Base-by-base conservation (phyloP, 2,113 vertebrate species). In the Corythornis cristatus region DNA sequence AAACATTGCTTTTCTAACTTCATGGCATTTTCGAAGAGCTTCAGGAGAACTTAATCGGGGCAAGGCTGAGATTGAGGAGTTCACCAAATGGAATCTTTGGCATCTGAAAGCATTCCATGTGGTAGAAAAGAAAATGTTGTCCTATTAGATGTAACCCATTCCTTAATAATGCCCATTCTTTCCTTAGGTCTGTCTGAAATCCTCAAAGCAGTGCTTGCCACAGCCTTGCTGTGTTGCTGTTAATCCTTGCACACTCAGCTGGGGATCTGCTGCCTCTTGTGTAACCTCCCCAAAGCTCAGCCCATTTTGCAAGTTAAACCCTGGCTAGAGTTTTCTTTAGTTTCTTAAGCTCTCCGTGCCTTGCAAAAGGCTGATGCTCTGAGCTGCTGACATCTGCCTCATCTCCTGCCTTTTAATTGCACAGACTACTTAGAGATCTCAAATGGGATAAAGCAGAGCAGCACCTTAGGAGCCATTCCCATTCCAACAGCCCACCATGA, bases 401-500 rank as follows among this genome's bases (percentile, higher is more conserved):
- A 37, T 53, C 54, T 60, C 21, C 62, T 6, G 8, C 2, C 70
- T 81, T 50, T 45, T 78, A 75, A 91, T 82, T 87, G 66, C 84
- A 61, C 16, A 31, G 54, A 29, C 50, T n/a, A 5, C 68, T 65
- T 57, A 3, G 3, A 58, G 51, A 23, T 40, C 70, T 68, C 61
- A 13, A 29, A 53, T 7, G 35, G 71, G 37, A 35, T 11, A 62
- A 58, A 68, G 40, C 23, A 58, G 35, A 82, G 25, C 0, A 53
- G 35, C 42, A 29, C 35, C n/a, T 68, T 35, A 5, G 0, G 35
- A 82, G 60, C 31, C 58, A 45, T 65, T 75, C 29, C 37, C 67
- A 5, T 53, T 20, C 3, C 6, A 25, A 13, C 12, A 68, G 61
- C 37, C 37, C 46, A 29, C 42, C 15, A 0, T 0, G 7, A 28